Evolutionary conservation across 2,888 invertebrate species (phyloP).

Genomic region (Adineta ricciae): DNA sequence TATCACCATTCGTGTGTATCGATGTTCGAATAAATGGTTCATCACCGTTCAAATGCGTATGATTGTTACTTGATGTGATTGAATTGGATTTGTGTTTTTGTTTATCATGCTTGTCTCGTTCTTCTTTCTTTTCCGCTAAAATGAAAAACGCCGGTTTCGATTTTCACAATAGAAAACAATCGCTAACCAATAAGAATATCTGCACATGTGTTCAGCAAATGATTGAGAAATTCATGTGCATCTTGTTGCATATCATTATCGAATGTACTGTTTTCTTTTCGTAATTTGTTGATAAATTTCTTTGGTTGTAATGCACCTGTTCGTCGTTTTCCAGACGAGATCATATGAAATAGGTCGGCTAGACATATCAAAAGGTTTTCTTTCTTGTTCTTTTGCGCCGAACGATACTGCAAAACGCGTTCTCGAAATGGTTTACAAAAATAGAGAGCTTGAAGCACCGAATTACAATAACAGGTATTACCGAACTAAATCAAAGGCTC

Average conservation of each 20-base stretch:
- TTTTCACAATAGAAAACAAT: background rate
- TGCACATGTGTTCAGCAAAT: slow-evolving; percentile 92
- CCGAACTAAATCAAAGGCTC: background rate
- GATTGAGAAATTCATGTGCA: slow-evolving; percentile 98
- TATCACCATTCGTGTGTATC: slow-evolving; percentile 4
- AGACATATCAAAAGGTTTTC: slow-evolving; percentile 93
- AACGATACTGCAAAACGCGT: slow-evolving; percentile 46
- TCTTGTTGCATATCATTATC: slow-evolving; percentile 99
- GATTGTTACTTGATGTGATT: background rate
- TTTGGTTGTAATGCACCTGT: slow-evolving; percentile 97
- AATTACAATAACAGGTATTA: background rate
- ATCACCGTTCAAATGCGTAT: background rate
- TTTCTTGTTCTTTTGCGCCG: slow-evolving; percentile 54
- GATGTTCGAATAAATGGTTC: background rate
- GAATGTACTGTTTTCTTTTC: slow-evolving; percentile 98
- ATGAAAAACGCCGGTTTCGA: background rate
- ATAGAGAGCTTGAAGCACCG: slow-evolving; percentile 90
- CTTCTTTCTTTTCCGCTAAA: slow-evolving; percentile 10
- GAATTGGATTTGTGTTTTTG: background rate
- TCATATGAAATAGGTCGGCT: slow-evolving; percentile 95
- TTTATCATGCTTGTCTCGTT: slow-evolving; percentile 18
- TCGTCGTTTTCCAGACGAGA: slow-evolving; percentile 99
- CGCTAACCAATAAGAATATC: slow-evolving; percentile 60
- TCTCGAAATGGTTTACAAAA: slow-evolving; percentile 98
- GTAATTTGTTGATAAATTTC: slow-evolving; percentile 90